Conservation (phyloP, 2,113 vertebrate species). For the Paradisaea rubra region DNA sequence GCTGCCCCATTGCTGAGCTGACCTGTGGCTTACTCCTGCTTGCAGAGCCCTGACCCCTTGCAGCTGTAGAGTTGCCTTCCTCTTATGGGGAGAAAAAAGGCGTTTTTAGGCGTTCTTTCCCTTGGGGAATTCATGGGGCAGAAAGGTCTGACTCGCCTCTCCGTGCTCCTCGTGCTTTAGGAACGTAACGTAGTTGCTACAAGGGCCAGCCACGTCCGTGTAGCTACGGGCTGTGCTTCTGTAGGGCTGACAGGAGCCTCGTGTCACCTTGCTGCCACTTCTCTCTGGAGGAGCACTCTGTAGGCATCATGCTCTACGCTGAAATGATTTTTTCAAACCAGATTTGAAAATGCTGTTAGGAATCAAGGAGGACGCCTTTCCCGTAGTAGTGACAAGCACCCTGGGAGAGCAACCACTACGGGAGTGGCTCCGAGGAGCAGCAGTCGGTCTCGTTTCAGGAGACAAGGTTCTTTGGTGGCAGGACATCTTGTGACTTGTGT, state of each 20-base stretch:
- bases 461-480: neutral
- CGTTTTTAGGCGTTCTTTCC: neutral
- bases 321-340: neutral
- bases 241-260: neutral
- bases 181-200: rapidly evolving
- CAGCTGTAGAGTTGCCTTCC: neutral
- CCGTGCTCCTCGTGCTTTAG: rapidly evolving
- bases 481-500: conserved; percentile 12
- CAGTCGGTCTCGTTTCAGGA: neutral
- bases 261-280: neutral
- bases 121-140: neutral
- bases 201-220: rapidly evolving
- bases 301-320: neutral
- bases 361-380: neutral
- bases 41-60: neutral
- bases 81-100: neutral
- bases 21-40: neutral
- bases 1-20: neutral
- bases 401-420: neutral
- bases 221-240: neutral
- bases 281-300: neutral
- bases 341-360: neutral
- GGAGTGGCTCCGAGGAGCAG: neutral
- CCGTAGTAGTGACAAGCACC: neutral
- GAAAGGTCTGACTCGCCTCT: neutral